These are phyloP conservation scores for Spilogale gracilis DNA, from an alignment of 2,113 vertebrate genomes.

Conservation along the genomic window DNA sequence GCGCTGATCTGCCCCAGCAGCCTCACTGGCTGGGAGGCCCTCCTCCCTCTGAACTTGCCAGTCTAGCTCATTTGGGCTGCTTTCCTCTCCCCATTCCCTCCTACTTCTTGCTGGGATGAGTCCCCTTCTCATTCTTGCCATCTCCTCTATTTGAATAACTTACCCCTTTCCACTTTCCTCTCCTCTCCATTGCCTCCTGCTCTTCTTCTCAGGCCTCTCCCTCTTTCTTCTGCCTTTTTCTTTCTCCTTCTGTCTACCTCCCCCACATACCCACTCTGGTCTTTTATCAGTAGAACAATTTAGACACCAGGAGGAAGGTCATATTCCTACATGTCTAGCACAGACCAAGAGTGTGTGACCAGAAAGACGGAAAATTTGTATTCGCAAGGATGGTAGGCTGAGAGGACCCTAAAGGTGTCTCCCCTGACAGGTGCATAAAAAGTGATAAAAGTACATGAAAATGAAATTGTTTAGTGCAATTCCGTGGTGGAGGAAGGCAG, in stretches of 20 bases:
- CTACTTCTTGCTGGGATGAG: background rate
- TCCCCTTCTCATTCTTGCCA: background rate
- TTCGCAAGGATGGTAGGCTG: background rate
- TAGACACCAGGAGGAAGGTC: background rate
- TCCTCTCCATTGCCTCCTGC: background rate
- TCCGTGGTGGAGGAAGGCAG: background rate
- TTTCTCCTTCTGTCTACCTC: background rate
- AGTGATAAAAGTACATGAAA: background rate
- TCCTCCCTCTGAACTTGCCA: background rate
- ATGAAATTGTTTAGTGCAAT: background rate
- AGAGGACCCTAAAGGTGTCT: background rate
- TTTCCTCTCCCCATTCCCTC: background rate
- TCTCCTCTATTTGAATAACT: background rate
- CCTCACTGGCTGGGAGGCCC: rapidly evolving
- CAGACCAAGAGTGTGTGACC: background rate
- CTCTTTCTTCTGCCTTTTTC: background rate
- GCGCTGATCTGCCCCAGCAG: background rate
- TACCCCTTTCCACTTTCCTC: rapidly evolving
- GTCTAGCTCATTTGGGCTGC: background rate
- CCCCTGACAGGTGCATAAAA: background rate
- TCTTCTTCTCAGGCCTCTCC: too few relatives aligned
- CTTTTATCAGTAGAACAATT: background rate
- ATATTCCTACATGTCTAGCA: background rate
- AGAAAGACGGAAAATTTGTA: background rate
- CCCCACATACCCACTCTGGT: background rate